These are phyloP conservation scores for Tyrannus savana DNA, from an alignment of 2,113 vertebrate species.

Conservation along the genomic window DNA sequence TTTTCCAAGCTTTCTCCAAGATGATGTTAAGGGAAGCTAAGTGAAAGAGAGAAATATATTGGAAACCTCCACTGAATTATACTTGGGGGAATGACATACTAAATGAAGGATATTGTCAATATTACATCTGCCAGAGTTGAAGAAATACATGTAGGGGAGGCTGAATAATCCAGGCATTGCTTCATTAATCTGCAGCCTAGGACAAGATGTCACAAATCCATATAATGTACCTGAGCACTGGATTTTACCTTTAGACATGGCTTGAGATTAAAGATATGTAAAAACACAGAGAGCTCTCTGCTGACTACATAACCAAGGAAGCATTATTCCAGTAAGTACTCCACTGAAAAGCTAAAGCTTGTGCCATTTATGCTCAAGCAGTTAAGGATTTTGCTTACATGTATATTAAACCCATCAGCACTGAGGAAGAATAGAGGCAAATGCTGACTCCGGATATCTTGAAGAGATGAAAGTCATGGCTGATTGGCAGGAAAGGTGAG, in stretches of 20 bases:
- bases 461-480: neutral
- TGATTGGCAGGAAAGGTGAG: neutral
- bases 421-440: neutral
- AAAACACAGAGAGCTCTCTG: constrained; percentile 10
- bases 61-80: constrained; percentile 27
- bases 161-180: constrained; percentile 22
- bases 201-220: constrained; percentile 52
- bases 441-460: neutral
- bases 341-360: neutral
- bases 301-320: constrained; percentile 3
- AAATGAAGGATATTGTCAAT: constrained; percentile 31
- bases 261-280: constrained; percentile 25
- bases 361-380: neutral
- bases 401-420: neutral
- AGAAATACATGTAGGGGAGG: constrained; percentile 15
- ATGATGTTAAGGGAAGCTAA: neutral
- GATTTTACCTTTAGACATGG: constrained; percentile 41
- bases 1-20: neutral
- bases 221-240: neutral
- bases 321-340: constrained; percentile 14
- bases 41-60: constrained; percentile 9
- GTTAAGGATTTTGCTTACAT: constrained; percentile 4
- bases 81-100: neutral
- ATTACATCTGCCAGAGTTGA: constrained; percentile 33
- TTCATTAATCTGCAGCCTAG: constrained; percentile 36